Evolutionary conservation across 64 coral and sea anemone species (phyloP), one percentile per base, ranked within the genome.

Genomic region (Montipora cactus): DNA sequence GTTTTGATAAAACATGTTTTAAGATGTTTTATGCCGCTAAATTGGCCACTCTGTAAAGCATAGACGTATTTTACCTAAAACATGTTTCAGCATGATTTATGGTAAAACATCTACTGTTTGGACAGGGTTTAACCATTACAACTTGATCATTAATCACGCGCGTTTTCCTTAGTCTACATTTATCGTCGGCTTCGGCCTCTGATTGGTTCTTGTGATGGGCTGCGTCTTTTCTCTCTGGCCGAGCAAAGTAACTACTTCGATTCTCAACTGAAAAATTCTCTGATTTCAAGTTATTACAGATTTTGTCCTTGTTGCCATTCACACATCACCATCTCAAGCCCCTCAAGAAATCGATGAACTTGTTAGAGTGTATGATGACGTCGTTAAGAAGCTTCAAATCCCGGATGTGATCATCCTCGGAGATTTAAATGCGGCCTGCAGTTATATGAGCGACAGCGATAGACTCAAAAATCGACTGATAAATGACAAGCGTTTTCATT

Each of bases 361-460:
- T 11, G 98, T 78, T 57, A 89, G 74, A 45, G 98, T 99, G 44
- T 99, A 99, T 62, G 98, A 99, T 88, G 92, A 99, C 80, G 77
- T 94, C 78, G 91, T 90, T 75, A 78, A 75, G 53, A 88, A 79
- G 62, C 94, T 95, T 64, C 5, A 57, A 14, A 99, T 96, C 2
- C 59, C 73, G 74, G 84, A 99, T 70, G 95, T 99, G n/a, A 79
- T 96, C 4, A 99, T 99, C 75, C 84, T 99, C 16, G 98, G 98
- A 13, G 98, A 99, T 64, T 78, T 99, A 1, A 99, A 99, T 71
- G 88, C 87, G 15, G 98, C 98, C 15, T 99, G 98, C 76, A 87
- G 61, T 58, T 99, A 96, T 58, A 92, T 99, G 73, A 90, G 50
- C 49, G 98, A 99, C 67, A 28, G 49, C 7, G 95, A 99, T 75